Evolutionary conservation across 1,140 invertebrate genomes (phyloP).

Genomic region (Panulirus ornatus): DNA sequence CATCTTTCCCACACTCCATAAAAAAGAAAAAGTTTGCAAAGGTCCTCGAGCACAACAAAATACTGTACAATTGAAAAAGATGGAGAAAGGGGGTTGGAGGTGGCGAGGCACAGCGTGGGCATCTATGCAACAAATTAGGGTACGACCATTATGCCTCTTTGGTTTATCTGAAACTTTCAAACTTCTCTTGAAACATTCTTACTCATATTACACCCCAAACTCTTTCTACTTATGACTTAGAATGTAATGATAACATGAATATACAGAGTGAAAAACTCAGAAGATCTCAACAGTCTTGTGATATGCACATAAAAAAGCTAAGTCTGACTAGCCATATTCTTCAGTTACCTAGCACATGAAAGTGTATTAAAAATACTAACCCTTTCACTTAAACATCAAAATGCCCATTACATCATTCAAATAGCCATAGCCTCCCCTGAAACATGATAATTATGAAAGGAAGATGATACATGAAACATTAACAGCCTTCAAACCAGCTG

Average conservation of each 20-base stretch:
- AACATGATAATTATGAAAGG: constrained; percentile 33
- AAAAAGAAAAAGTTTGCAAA: constrained; percentile 50
- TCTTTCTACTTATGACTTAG: background rate
- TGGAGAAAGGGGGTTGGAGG: constrained; percentile 31
- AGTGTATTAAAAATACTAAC: constrained; percentile 22
- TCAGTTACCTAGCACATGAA: constrained; percentile 17
- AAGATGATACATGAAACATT: constrained; percentile 26
- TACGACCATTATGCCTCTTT: constrained; percentile 54
- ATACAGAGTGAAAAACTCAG: background rate
- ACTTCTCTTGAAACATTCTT: background rate
- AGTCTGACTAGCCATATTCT: constrained; percentile 38
- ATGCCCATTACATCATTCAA: constrained; percentile 43
- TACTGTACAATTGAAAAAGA: constrained; percentile 64
- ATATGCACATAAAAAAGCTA: constrained; percentile 1
- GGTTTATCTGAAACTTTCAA: constrained; percentile 38
- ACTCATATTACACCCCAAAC: background rate
- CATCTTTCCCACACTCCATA: constrained; percentile 65
- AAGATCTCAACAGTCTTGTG: background rate
- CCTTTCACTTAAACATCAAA: constrained; percentile 31
- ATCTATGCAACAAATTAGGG: constrained; percentile 54
- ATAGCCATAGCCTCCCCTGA: constrained; percentile 47
- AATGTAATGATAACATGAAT: background rate
- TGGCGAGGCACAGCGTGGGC: constrained; percentile 47
- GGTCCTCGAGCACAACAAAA: constrained; percentile 57
- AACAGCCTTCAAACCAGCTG: constrained; percentile 25